These are phyloP conservation scores for Spinibarbus caldwelli DNA, from an alignment of 2,797 vertebrate species.

Conservation along the genomic window DNA sequence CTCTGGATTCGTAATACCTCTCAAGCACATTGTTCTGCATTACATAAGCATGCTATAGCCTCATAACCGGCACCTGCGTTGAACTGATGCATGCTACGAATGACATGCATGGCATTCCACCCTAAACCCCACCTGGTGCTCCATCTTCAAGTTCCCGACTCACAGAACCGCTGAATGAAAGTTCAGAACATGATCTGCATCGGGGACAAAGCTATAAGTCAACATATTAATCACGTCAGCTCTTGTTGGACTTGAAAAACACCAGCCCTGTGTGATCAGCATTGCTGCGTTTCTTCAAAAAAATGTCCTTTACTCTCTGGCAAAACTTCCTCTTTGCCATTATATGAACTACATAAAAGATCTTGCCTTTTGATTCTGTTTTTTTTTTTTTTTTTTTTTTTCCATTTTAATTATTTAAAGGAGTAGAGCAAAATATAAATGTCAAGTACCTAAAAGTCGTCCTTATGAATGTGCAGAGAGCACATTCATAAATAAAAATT, in stretches of 20 bases:
- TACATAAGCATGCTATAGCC: conserved; percentile 37
- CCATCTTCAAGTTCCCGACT: not conserved
- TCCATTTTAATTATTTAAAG: not conserved
- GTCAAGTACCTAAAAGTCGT: not conserved
- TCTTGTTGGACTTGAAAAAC: conserved; percentile 23
- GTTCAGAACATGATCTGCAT: not conserved
- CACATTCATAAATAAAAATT: conserved; percentile 31
- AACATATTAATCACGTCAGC: conserved; percentile 33
- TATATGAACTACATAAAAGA: not conserved
- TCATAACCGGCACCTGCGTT: conserved; percentile 35
- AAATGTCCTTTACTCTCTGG: not conserved
- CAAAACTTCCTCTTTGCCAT: not conserved
- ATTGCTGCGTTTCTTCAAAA: conserved; percentile 2
- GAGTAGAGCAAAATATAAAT: not conserved
- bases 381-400: not conserved
- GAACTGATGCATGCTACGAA: conserved; percentile 32
- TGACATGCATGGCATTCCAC: conserved; percentile 30
- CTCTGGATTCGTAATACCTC: not conserved
- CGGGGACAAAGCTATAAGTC: conserved; percentile 21
- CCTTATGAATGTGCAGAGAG: conserved; percentile 1
- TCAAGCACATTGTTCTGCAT: conserved; percentile 24
- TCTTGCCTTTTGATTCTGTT: not conserved
- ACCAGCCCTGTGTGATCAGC: conserved; percentile 7
- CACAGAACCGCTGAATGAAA: not conserved
- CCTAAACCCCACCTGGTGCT: conserved; percentile 28